These are phyloP conservation scores for Caenorhabditis sinica DNA, from an alignment of 2,888 invertebrate genomes.

Conservation along the genomic window DNA sequence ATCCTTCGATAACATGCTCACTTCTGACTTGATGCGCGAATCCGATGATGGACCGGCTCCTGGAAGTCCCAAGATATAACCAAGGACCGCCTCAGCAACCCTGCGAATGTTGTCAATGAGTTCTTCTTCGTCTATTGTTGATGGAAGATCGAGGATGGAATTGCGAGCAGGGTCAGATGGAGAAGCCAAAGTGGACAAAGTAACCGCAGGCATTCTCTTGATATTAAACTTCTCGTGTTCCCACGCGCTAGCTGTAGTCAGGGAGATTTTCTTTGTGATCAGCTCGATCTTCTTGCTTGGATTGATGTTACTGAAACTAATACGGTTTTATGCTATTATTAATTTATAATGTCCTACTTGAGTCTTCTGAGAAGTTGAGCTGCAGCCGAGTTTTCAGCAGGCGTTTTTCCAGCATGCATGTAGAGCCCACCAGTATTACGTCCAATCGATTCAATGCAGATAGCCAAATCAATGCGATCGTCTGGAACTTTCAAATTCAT, in stretches of 20 bases:
- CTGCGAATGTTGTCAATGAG: constrained; percentile 83
- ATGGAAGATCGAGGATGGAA: constrained; percentile 84
- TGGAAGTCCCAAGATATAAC: constrained; percentile 85
- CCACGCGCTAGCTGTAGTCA: constrained; percentile 89
- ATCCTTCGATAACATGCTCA: constrained; percentile 71
- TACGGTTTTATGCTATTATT: background rate
- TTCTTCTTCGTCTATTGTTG: constrained; percentile 76
- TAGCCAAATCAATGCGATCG: constrained; percentile 77
- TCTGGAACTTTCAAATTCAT: constrained; percentile 55
- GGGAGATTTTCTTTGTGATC: constrained; percentile 95
- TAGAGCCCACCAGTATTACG: constrained; percentile 87
- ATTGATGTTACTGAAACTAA: constrained; percentile 62
- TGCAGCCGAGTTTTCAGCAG: constrained; percentile 89
- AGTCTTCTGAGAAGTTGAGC: constrained; percentile 83
- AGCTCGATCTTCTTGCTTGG: constrained; percentile 72
- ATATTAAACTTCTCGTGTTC: constrained; percentile 96
- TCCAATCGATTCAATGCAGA: constrained; percentile 80
- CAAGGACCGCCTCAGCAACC: constrained; percentile 91
- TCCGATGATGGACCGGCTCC: constrained; percentile 68
- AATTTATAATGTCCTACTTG: constrained; percentile 13
- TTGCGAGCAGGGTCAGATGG: constrained; percentile 84
- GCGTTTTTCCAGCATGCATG: constrained; percentile 97
- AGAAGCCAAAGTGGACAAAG: constrained; percentile 89
- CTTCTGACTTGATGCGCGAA: constrained; percentile 68
- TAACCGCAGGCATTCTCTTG: constrained; percentile 93